Evolutionary conservation across 2,888 invertebrate genomes (phyloP), one percentile per base, ranked within the genome.

Genomic region (Candidula unifasciata): DNA sequence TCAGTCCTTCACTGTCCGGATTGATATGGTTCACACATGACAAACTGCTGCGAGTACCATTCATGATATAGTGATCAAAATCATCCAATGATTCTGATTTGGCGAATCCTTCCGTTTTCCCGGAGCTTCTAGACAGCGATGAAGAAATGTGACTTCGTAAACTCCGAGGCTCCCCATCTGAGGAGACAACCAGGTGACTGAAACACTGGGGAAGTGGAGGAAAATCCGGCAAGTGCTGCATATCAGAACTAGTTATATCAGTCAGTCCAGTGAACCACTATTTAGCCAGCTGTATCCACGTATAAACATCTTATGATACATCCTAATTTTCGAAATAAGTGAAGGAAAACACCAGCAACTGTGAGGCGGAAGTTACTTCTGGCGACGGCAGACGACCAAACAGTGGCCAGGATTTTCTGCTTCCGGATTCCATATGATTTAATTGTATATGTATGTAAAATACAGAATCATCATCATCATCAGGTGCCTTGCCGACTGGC

Each of bases 181-280:
- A 35, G 35, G 27, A 3, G 24, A n/a, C 77, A 52, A 86, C 69
- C 52, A 86, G 83, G 64, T 85, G 85, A 64, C 85, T 84, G 52
- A 86, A 86, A 83, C 86, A 86, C 30, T 85, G 73, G 1, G 86
- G 86, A 3, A 86, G 74, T 1, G 86, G 86, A 21, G 84, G 86
- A 76, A 84, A 81, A 81, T 86, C 86, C 10, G 79, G 79, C 24
- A 52, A 68, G 5, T 79, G 79, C 18, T 66, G 79, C 79, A 79
- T 79, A 10, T 44, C 54, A 27, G 27, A 3, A 54, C 52, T 74
- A 2, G 3, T 30, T 30, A 16, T 30, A 13, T 54, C 52, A 74
- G 54, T 18, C 52, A 74, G 44, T 44, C 44, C 44, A 10, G 13
- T 13, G 44, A 44, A 44, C 6, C 8, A 44, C 44, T 44, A 44